Evolutionary conservation across 2,113 vertebrate genomes (phyloP).

Genomic region (Proteles cristata): DNA sequence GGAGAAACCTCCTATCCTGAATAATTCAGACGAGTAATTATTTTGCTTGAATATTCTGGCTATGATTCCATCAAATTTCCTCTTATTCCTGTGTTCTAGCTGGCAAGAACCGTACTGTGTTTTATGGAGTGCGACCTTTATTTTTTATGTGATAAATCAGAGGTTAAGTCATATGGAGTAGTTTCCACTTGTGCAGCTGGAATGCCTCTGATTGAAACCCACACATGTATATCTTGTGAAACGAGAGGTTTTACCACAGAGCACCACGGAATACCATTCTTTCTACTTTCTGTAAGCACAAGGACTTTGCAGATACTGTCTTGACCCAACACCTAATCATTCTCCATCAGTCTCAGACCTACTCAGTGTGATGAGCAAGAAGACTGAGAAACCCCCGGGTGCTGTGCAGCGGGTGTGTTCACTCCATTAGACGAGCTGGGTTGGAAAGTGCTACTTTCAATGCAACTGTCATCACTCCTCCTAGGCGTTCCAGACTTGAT

Average conservation of each 20-base stretch:
- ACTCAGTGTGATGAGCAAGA: not conserved
- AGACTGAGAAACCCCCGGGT: not conserved
- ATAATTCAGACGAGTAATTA: conserved; percentile 4
- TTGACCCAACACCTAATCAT: not conserved
- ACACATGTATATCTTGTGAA: not conserved
- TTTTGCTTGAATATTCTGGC: conserved; percentile 47
- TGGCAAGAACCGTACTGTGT: not conserved
- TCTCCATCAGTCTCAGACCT: not conserved
- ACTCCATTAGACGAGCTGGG: not conserved
- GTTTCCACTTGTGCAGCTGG: not conserved
- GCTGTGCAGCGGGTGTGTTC: not conserved
- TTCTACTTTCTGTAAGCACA: not conserved
- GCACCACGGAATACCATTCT: not conserved
- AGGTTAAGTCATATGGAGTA: not conserved
- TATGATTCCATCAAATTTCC: not conserved
- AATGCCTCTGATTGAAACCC: not conserved
- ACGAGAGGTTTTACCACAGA: conserved; percentile 1
- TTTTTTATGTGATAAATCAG: not conserved
- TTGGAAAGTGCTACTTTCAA: not conserved
- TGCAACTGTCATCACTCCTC: not conserved
- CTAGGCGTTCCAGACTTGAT: not conserved
- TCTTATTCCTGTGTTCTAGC: not conserved
- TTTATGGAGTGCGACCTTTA: not conserved
- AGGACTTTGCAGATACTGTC: not conserved
- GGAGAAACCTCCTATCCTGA: not conserved